Percentiles rank a stretch among this genome's conserved stretches.
These are phyloP conservation scores for Scolopax bukidnonensis DNA, from an alignment of 2,797 vertebrate genomes.

Conservation along the genomic window DNA sequence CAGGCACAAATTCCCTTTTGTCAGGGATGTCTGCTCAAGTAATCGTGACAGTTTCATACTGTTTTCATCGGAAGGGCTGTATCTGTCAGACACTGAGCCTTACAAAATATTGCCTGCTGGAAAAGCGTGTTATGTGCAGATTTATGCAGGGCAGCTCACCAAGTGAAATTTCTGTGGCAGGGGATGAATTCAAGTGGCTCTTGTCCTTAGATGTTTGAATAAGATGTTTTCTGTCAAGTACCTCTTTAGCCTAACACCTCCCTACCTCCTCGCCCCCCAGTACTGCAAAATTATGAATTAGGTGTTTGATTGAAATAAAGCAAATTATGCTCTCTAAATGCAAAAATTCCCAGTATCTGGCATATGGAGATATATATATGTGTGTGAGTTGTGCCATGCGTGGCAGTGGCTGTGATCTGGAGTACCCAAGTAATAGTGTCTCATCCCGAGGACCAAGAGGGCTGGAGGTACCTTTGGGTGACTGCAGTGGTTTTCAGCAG, in stretches of 20 bases:
- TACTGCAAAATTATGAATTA: background rate
- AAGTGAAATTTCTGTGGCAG: constrained; percentile 25
- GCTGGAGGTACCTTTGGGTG: background rate
- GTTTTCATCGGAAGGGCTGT: constrained; percentile 62
- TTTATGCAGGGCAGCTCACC: constrained; percentile 51
- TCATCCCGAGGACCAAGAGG: background rate
- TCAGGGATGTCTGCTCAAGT: constrained; percentile 51
- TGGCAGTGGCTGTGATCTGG: background rate
- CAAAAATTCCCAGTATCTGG: background rate
- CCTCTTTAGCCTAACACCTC: background rate
- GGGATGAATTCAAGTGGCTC: constrained; percentile 40
- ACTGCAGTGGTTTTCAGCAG: background rate
- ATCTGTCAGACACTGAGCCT: constrained; percentile 55
- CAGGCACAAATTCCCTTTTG: constrained; percentile 61
- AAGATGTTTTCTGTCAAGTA: constrained; percentile 23
- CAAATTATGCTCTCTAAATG: background rate
- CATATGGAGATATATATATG: background rate
- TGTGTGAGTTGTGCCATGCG: background rate
- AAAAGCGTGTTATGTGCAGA: constrained; percentile 37
- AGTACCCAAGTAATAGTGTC: background rate
- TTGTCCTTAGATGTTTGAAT: constrained; percentile 28
- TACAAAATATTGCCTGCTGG: constrained; percentile 56
- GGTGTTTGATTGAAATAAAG: background rate
- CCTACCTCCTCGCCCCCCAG: background rate
- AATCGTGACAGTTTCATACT: constrained; percentile 61